Percentiles rank a stretch among this genome's conserved stretches.
Conservation (phyloP, 2,113 vertebrate genomes). For the Phyllostomus discolor region DNA sequence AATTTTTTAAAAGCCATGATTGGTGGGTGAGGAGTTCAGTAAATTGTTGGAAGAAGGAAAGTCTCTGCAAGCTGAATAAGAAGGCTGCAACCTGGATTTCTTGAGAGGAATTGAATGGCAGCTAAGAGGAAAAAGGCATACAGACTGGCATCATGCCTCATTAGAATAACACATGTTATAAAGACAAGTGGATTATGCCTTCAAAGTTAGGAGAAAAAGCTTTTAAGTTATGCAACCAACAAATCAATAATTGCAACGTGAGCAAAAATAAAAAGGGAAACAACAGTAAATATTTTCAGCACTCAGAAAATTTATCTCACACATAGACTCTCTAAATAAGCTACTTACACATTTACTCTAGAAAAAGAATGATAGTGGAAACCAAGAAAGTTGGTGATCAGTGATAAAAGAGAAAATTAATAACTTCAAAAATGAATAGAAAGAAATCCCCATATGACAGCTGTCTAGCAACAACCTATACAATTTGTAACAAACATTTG, state of each 20-base stretch:
- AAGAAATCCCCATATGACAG: neutral
- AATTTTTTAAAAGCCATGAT: neutral
- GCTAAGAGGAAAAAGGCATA: neutral
- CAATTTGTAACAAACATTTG: neutral
- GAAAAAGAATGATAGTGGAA: neutral
- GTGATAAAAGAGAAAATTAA: neutral
- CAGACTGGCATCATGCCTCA: neutral
- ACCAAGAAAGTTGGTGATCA: neutral
- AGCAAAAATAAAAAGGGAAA: neutral
- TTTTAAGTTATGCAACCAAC: neutral
- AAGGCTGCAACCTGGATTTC: too few species aligned
- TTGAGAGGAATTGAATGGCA: accelerated
- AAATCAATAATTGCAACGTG: neutral
- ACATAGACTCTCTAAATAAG: neutral
- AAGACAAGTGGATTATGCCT: neutral
- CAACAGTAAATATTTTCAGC: neutral
- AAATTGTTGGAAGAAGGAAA: neutral
- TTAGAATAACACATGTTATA: neutral
- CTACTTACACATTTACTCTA: neutral
- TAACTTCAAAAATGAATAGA: neutral
- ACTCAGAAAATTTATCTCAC: neutral
- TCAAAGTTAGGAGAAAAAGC: neutral
- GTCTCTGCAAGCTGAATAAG: neutral
- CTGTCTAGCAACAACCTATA: neutral
- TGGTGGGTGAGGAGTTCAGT: too few species aligned